Evolutionary conservation across 1,140 invertebrate genomes (phyloP), one percentile per base, ranked within the genome.

Genomic region (Choristoneura fumiferana): DNA sequence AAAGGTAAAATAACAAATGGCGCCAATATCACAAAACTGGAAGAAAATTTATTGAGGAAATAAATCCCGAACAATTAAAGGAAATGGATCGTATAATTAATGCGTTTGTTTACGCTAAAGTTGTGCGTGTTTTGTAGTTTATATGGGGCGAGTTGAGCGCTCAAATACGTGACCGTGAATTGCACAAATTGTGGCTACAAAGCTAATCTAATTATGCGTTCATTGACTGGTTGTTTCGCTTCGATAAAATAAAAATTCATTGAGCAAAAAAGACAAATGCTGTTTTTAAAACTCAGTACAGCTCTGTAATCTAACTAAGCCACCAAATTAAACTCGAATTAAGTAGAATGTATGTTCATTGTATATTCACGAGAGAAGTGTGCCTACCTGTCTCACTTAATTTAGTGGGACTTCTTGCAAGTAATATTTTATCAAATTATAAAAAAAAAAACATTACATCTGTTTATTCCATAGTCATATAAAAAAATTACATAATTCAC

Each of bases 21-120:
- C n/a, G 43, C 43, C 29, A 49, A 49, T 49, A 49, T 49, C 29
- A 49, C 17, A 49, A 49, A 49, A 49, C 43, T 49, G 14, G 43
- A 29, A 52, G 40, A 14, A 36, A 34, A 58, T 58, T 58, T 37
- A 58, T 58, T 12, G 10, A 10, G 34, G 17, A n/a, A 36, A 58
- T 58, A 58, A 58, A 58, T 52, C 22, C 9, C 15, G 5, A 37
- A 40, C 57, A 58, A 58, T 58, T 58, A 58, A 39, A 33, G 22
- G 57, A 58, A 58, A 58, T 52, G 57, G 43, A 39, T 29, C 57
- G 43, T 40, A 37, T 58, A 52, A 58, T 58, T 33, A 49, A 49
- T 49, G 43, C 18, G 9, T 49, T 49, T 49, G 43, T 49, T 49
- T 49, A 49, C 43, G 43, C 40, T 22, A 49, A 49, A 49, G 43